Evolutionary conservation across 2,797 vertebrate genomes (phyloP).

Genomic region (Anguilla pacifica): DNA sequence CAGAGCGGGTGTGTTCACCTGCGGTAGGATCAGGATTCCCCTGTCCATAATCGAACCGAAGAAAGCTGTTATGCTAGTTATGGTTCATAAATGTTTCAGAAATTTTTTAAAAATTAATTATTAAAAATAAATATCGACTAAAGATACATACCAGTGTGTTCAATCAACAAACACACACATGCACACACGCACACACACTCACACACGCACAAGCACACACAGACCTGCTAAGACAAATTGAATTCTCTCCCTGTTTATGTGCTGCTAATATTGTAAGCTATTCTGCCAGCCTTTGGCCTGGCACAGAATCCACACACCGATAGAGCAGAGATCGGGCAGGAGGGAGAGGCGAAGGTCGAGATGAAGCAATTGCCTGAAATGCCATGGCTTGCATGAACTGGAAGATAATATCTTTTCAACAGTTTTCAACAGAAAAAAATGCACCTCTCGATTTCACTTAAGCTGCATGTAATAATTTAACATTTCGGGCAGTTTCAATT

Average conservation of each 20-base stretch:
- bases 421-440: constrained; percentile 41
- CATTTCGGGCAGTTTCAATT: background rate
- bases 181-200: background rate
- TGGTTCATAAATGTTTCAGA: too few relatives aligned
- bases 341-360: constrained; percentile 65
- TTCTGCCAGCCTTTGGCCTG: constrained; percentile 84
- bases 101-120: too few relatives aligned
- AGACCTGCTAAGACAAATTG: constrained; percentile 68
- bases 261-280: constrained; percentile 85
- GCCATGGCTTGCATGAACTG: constrained; percentile 63
- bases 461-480: constrained; percentile 30
- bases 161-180: background rate
- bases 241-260: constrained; percentile 90
- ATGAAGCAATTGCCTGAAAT: constrained; percentile 65
- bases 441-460: constrained; percentile 26
- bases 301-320: constrained; percentile 77
- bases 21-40: too few relatives aligned
- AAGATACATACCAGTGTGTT: background rate
- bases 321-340: constrained; percentile 65
- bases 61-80: too few relatives aligned
- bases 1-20: too few relatives aligned
- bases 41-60: too few relatives aligned
- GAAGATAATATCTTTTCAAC: constrained; percentile 71
- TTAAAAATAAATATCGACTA: too few relatives aligned
- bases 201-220: background rate